A percentile compares a stretch with the other conserved stretches of the same genome.
These are phyloP conservation scores for Cariama cristata DNA, from an alignment of 2,113 vertebrate genomes.

Conservation along the genomic window DNA sequence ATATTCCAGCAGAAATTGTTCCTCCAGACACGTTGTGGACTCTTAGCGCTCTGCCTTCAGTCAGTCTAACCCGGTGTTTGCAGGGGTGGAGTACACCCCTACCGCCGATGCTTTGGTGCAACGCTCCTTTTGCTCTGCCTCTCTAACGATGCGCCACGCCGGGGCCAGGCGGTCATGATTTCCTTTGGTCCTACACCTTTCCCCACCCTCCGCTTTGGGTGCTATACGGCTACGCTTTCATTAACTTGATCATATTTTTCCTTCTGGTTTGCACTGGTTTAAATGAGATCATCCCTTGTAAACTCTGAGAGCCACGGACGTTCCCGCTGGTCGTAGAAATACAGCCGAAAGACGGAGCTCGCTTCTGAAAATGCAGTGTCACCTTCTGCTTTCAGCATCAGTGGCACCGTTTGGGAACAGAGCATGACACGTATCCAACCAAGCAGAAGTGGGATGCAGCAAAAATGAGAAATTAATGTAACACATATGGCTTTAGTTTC, in stretches of 20 bases:
- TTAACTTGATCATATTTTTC: neutral
- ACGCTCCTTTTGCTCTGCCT: neutral
- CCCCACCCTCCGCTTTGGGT: neutral
- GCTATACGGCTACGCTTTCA: neutral
- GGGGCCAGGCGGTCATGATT: neutral
- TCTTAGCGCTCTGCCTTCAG: neutral
- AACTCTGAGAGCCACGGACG: neutral
- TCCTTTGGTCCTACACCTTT: neutral
- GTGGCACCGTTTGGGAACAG: neutral
- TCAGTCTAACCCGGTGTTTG: neutral
- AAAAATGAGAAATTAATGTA: slow-evolving; percentile 52
- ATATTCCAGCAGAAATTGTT: neutral
- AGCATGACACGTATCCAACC: neutral
- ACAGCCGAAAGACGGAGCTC: neutral
- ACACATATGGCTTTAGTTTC: slow-evolving; percentile 69
- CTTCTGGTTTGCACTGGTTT: neutral
- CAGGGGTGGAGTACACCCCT: neutral
- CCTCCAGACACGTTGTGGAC: neutral
- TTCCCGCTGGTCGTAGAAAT: neutral
- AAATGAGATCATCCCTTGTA: neutral
- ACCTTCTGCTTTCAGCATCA: slow-evolving; percentile 9
- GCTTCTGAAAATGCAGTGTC: neutral
- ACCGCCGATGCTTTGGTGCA: neutral
- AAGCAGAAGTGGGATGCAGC: neutral
- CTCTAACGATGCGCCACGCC: neutral